These are phyloP conservation scores for Chydorus sphaericus DNA, from an alignment of 2,888 invertebrate species.

Conservation along the genomic window DNA sequence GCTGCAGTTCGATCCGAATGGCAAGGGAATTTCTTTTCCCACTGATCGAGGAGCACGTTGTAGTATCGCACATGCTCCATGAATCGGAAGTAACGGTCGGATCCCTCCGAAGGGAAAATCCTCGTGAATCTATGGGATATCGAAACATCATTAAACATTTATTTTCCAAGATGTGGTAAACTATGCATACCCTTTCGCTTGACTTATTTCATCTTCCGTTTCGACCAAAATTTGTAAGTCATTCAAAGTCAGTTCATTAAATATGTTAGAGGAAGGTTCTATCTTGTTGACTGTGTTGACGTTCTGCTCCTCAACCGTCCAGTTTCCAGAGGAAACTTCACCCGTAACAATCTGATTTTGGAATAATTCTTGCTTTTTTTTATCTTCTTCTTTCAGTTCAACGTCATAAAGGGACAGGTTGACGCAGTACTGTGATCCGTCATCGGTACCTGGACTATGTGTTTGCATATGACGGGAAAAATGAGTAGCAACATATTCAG, in stretches of 20 bases:
- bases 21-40: slow-evolving; percentile 61
- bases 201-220: slow-evolving; percentile 77
- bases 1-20: background rate
- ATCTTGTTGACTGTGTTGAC: background rate
- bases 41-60: slow-evolving; percentile 80
- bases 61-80: slow-evolving; percentile 79
- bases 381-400: too few species aligned
- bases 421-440: background rate
- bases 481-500: background rate
- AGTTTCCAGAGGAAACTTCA: background rate
- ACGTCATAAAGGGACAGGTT: background rate
- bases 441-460: background rate
- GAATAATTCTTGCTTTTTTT: too few species aligned
- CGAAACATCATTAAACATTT: too few species aligned
- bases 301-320: slow-evolving; percentile 6
- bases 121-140: slow-evolving; percentile 49
- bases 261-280: slow-evolving; percentile 35
- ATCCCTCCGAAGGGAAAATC: slow-evolving; percentile 64
- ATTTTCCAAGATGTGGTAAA: slow-evolving; percentile 10
- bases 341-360: background rate
- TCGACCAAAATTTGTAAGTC: slow-evolving; percentile 72
- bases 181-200: slow-evolving; percentile 38
- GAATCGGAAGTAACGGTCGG: slow-evolving; percentile 63
- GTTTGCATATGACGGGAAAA: background rate
- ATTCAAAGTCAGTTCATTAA: slow-evolving; percentile 74